phyloP scores from a whole-genome alignment of 2,113 vertebrate genomes.

The Egretta garzetta region DNA sequence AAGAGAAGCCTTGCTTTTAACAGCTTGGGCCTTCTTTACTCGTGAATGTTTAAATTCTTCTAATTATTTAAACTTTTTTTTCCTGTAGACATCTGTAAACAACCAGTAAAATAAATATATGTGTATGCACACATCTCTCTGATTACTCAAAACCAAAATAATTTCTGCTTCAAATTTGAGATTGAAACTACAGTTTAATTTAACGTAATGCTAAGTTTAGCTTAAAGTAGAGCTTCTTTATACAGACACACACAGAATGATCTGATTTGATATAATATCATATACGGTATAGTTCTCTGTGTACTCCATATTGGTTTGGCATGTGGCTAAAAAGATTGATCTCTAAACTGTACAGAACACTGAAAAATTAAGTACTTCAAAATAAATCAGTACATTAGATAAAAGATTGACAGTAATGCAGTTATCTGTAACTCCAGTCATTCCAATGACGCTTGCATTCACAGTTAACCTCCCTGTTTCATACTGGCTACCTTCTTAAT shows the following conservation, averaged over 20 bases:
- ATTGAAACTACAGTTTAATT: not conserved
- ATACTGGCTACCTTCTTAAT: not conserved
- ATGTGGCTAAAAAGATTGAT: not conserved
- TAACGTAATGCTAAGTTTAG: not conserved
- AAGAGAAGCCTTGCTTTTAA: not conserved
- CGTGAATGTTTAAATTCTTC: not conserved
- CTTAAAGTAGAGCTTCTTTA: not conserved
- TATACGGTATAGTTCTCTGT: not conserved
- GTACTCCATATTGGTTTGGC: not conserved
- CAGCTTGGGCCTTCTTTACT: not conserved
- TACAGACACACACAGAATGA: not conserved
- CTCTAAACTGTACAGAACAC: not conserved
- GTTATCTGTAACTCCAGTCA: not conserved
- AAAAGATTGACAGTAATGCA: slow-evolving; percentile 7
- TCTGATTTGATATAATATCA: not conserved
- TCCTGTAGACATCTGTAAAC: not conserved
- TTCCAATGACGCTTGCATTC: not conserved
- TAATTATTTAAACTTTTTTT: not conserved
- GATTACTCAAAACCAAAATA: not conserved
- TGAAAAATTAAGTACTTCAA: slow-evolving; percentile 9
- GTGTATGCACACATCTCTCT: not conserved
- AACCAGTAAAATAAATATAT: not conserved
- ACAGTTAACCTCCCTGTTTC: not conserved
- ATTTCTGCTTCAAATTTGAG: not conserved
- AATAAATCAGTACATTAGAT: not conserved